Conservation (phyloP, 2,888 invertebrate species). For the Lithosia quadra region DNA sequence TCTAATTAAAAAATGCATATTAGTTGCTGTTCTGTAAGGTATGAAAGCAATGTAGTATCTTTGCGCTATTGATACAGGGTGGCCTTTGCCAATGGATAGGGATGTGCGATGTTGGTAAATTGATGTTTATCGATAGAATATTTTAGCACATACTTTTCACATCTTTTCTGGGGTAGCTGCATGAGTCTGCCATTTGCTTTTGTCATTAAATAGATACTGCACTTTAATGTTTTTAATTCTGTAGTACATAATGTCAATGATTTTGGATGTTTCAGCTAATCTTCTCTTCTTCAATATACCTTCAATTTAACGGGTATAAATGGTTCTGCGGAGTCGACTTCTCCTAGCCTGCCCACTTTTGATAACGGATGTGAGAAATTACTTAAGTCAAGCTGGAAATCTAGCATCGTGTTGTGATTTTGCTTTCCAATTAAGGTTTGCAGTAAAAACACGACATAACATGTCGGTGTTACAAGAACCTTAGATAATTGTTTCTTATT, state of each 20-base stretch:
- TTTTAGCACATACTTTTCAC: background rate
- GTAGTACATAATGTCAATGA: too few species aligned
- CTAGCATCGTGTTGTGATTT: background rate
- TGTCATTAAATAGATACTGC: too few species aligned
- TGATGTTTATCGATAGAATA: background rate
- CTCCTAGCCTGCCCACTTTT: background rate
- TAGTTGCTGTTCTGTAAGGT: background rate
- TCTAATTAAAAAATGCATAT: conserved; percentile 3
- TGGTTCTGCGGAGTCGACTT: too few species aligned
- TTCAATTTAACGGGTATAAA: too few species aligned
- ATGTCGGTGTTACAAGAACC: background rate
- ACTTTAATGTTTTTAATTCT: too few species aligned
- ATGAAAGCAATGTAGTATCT: background rate
- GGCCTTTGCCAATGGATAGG: background rate
- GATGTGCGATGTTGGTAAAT: background rate
- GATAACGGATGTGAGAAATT: background rate
- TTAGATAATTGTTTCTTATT: background rate
- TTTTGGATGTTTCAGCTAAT: too few species aligned
- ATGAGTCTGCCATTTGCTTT: too few species aligned
- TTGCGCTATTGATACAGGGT: background rate
- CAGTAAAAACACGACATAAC: background rate
- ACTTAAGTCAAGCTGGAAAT: background rate
- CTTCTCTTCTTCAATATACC: too few species aligned
- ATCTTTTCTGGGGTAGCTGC: too few species aligned
- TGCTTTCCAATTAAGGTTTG: background rate